Percentiles rank a stretch among this genome's conserved stretches.
Conservation (phyloP, 2,113 vertebrate genomes). For the Lophotis ruficrista region DNA sequence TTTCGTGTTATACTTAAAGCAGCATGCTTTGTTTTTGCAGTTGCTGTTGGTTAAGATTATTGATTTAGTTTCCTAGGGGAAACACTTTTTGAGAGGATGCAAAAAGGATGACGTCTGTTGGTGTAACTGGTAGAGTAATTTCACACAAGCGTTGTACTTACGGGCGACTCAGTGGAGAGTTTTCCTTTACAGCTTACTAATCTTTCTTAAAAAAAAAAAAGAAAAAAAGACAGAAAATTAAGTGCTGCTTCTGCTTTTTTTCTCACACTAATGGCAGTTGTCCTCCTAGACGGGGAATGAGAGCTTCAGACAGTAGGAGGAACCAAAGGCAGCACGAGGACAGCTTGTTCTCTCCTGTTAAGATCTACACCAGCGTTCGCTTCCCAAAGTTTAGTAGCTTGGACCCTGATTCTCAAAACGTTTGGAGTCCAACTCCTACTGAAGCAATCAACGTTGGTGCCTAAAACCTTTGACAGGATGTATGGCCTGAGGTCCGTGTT, state of each 20-base stretch:
- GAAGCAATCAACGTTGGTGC: accelerated
- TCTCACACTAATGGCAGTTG: accelerated
- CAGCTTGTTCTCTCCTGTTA: not conserved
- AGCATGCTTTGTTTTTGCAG: not conserved
- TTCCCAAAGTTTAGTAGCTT: not conserved
- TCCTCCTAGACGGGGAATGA: not conserved
- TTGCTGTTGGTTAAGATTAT: constrained; percentile 38
- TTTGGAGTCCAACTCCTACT: not conserved
- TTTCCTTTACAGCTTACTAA: not conserved
- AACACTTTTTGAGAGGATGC: not conserved
- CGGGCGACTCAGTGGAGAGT: not conserved
- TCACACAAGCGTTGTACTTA: not conserved
- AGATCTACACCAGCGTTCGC: accelerated
- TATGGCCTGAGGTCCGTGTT: not conserved
- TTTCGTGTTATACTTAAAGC: constrained; percentile 18
- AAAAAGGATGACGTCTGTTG: not conserved
- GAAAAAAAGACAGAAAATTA: not conserved
- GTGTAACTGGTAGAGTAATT: not conserved
- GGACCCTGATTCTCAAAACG: not conserved
- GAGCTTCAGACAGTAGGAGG: not conserved
- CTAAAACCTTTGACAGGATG: not conserved
- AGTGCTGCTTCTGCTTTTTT: not conserved
- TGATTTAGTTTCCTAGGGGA: constrained; percentile 49
- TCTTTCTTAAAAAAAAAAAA: not conserved
- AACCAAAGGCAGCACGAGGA: accelerated